Base-by-base conservation (phyloP, 2,888 invertebrate species). In the Ectropis crepuscularia region DNA sequence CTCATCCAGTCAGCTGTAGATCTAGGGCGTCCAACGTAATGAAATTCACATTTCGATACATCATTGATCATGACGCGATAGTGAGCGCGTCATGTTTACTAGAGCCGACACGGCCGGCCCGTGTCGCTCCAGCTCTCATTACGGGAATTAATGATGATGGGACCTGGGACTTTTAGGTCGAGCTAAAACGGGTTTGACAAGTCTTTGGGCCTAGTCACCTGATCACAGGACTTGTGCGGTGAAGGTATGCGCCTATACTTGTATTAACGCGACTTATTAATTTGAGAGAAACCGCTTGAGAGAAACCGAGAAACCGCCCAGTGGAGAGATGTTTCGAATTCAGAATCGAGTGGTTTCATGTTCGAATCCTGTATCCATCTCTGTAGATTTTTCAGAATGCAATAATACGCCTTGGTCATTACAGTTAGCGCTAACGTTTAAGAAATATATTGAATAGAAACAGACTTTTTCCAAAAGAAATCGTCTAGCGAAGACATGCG, bases 1-100 rank as follows among this genome's bases (percentile, higher is more conserved):
- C 16, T 28, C 16, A 28, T 28, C 16, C 4, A 28, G 16, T 28
- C 1, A 4, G 16, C 16, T 28, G 16, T 28, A 28, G 16, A 28
- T 28, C 16, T 28, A 28, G 16, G 16, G 16, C 4, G 16, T 73
- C 68, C 68, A 73, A 75, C 77, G 80, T 83, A 81, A 85, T 83
- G 80, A 82, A 85, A 82, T 78, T 79, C 81, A 79, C 79, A 81
- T 83, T 78, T 82, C 87, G 85, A 88, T 87, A 82, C 85, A 87
- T 88, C 87, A 88, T 83, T 81, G 87, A 87, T 87, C 81, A 86
- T 82, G 85, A 80, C 77, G 80, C 78, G 87, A 88, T 87, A 85
- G 85, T 82, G 76, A 72, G 75, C 76, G 74, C 77, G 85, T 87
- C 86, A 86, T 88, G 86, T 87, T 87, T 85, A 87, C 85, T 85